These are phyloP conservation scores for Cynocephalus volans DNA, from an alignment of 2,113 vertebrate genomes.

Conservation along the genomic window DNA sequence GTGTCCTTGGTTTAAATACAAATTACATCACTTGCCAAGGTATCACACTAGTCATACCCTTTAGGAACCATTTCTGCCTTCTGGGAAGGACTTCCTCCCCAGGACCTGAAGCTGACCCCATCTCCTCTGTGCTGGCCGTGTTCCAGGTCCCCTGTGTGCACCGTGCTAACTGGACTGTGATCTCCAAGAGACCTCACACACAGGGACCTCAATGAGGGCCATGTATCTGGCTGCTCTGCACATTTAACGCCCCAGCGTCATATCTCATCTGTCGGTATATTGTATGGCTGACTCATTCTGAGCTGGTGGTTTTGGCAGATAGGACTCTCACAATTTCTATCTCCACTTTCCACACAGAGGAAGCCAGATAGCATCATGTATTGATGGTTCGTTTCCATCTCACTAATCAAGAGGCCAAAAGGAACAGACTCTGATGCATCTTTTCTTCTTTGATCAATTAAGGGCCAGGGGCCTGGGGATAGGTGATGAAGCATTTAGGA, in stretches of 20 bases:
- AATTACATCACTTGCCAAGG: not conserved
- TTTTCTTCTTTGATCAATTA: conserved; percentile 8
- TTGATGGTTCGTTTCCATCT: not conserved
- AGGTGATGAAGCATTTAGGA: not conserved
- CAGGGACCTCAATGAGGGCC: not conserved
- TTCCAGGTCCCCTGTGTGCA: not conserved
- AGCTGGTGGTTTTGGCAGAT: not conserved
- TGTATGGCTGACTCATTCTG: not conserved
- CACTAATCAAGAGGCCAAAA: not conserved
- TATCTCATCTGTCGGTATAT: not conserved
- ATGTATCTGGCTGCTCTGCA: not conserved
- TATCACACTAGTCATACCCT: not conserved
- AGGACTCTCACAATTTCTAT: not conserved
- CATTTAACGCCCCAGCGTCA: fast-evolving
- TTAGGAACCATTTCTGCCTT: not conserved
- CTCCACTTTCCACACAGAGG: not conserved
- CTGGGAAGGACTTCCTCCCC: not conserved
- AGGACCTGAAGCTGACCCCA: not conserved
- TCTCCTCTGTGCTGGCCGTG: not conserved
- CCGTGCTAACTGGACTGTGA: not conserved
- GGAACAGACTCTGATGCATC: not conserved
- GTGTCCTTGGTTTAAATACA: not conserved
- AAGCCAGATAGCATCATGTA: not conserved
- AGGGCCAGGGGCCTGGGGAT: not conserved
- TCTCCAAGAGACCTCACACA: not conserved